Evolutionary conservation across 2,113 vertebrate species (phyloP), one percentile per base, ranked within the genome.

Genomic region (Girardinichthys multiradiatus): DNA sequence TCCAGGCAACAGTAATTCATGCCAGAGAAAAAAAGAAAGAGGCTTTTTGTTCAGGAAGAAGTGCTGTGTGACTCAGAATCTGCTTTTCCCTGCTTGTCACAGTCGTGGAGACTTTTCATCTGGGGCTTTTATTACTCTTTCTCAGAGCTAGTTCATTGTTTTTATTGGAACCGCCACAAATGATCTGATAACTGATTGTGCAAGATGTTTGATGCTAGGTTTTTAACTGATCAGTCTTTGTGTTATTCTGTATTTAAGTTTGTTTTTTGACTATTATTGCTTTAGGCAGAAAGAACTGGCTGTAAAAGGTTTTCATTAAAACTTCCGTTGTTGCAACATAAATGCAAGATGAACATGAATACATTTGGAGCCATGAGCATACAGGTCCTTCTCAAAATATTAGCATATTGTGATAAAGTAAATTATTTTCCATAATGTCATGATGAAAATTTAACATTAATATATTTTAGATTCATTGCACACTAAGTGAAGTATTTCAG

Each of bases 1-100:
- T 87, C 39, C 70, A 79, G 73, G 85, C 82, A 79, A 76, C 84
- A 64, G 74, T 80, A 80, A 77, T 59, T 79, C 66, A 70, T 80
- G 62, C 59, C 71, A 68, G 51, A 70, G 13, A 48, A 72, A 68
- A 81, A 80, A 48, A 70, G 42, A 81, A 54, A 65, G 60, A 67
- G 63, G 79, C 48, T 37, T 82, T 54, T 74, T 76, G 45, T 57
- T 54, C 19, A 67, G 58, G 59, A 79, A 64, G 63, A 78, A 62
- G 27, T 74, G 64, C 42, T 70, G 62, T 64, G n/a, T 64, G 76
- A 85, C 79, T 87, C 69, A 82, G 35, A 51, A n/a, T 60, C 59
- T 57, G 58, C 65, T 72, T 72, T 48, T 74, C 30, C 29, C 31
- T 54, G 14, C 39, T 58, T 74, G 31, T 71, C 76, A 74, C 33